phyloP scores from a whole-genome alignment of 2,797 vertebrate species.

The Jordanella pulchra region DNA sequence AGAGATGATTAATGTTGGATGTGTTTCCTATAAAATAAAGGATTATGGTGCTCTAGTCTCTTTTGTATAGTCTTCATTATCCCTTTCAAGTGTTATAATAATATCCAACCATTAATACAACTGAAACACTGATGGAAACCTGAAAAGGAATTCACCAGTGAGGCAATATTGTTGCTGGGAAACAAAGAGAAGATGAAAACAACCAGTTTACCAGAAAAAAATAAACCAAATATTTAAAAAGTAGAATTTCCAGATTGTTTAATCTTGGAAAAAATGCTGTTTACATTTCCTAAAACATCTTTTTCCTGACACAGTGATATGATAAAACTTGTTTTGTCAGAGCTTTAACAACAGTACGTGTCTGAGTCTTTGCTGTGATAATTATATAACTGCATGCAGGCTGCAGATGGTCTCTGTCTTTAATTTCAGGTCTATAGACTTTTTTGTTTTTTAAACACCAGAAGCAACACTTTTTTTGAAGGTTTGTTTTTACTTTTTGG shows the following conservation, averaged over 20 bases:
- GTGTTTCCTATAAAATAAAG: too few relatives aligned
- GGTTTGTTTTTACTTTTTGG: background rate
- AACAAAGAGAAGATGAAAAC: constrained; percentile 32
- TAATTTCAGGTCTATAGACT: constrained; percentile 8
- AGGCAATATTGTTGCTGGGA: constrained; percentile 24
- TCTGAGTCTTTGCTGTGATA: constrained; percentile 23
- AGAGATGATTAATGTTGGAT: too few relatives aligned
- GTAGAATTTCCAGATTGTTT: constrained; percentile 22
- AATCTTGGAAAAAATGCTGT: constrained; percentile 20
- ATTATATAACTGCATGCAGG: constrained; percentile 9
- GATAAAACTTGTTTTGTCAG: constrained; percentile 10
- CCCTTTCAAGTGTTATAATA: background rate
- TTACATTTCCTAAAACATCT: constrained; percentile 9
- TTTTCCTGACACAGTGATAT: constrained; percentile 17
- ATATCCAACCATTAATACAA: background rate
- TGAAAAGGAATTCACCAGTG: background rate
- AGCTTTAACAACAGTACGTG: constrained; percentile 15
- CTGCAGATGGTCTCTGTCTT: constrained; percentile 35
- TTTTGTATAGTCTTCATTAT: too few relatives aligned
- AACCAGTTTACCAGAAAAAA: constrained; percentile 12
- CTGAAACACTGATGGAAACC: constrained; percentile 23
- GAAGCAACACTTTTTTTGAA: background rate
- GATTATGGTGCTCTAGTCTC: too few relatives aligned
- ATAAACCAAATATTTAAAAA: constrained; percentile 20
- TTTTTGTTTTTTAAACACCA: background rate